Percentiles rank a stretch among this genome's conserved stretches.
Evolutionary conservation across 2,888 invertebrate genomes (phyloP).

Genomic region (Epinotia brunnichana): DNA sequence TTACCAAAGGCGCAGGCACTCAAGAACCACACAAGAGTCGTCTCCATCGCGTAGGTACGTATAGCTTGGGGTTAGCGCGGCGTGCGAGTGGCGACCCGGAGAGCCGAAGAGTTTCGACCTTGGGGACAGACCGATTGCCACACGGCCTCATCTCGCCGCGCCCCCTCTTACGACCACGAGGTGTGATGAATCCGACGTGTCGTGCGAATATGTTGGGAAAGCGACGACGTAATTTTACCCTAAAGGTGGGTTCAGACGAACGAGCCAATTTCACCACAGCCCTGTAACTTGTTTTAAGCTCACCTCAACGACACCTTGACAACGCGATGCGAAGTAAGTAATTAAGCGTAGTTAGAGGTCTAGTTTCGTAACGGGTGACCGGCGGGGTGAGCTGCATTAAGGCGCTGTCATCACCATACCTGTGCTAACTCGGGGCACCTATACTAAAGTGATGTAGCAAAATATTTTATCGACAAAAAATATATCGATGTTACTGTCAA

Average conservation of each 20-base stretch:
- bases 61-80: slow-evolving; percentile 63
- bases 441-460: too few species aligned
- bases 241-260: not conserved
- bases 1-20: slow-evolving; percentile 73
- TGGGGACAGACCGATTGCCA: slow-evolving; percentile 71
- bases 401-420: too few species aligned
- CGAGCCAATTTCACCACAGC: too few species aligned
- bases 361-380: too few species aligned
- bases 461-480: too few species aligned
- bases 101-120: slow-evolving; percentile 64
- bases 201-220: not conserved
- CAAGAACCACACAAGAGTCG: slow-evolving; percentile 67
- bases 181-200: slow-evolving; percentile 15
- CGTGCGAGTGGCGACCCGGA: slow-evolving; percentile 62
- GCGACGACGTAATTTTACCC: not conserved
- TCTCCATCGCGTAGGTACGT: slow-evolving; percentile 66
- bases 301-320: too few species aligned
- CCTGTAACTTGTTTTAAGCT: too few species aligned
- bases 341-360: too few species aligned
- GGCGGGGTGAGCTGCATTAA: too few species aligned
- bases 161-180: slow-evolving; percentile 58
- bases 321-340: too few species aligned
- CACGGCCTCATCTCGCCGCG: slow-evolving; percentile 66
- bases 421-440: too few species aligned
- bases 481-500: too few species aligned